These are phyloP conservation scores for Limnephilus marmoratus DNA, from an alignment of 2,888 invertebrate species.

Conservation along the genomic window DNA sequence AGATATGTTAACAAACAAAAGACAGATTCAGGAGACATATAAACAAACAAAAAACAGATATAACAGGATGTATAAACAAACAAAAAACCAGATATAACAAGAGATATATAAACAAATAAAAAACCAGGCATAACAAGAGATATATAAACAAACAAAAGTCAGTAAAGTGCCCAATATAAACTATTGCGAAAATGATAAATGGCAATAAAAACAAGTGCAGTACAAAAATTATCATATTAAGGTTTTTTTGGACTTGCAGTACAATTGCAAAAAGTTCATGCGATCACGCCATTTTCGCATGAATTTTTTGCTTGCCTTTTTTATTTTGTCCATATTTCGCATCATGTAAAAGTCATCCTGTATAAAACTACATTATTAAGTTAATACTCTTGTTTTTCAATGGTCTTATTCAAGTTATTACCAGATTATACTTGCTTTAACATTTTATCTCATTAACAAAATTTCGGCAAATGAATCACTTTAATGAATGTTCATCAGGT, in stretches of 20 bases:
- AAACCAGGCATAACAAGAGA: no score
- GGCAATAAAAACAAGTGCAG: no score
- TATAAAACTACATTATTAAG: neutral
- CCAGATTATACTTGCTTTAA: neutral
- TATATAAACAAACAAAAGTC: no score
- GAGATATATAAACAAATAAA: no score
- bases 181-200: no score
- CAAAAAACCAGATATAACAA: no score
- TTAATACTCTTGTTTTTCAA: neutral
- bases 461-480: slow-evolving; percentile 23
- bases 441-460: neutral
- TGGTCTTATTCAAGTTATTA: neutral
- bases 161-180: no score
- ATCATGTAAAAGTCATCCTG: neutral
- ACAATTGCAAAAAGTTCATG: neutral
- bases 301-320: neutral
- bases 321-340: neutral
- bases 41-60: no score
- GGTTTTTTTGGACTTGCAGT: neutral
- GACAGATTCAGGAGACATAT: no score
- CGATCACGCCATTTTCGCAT: neutral
- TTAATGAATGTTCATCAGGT: neutral
- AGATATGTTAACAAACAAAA: no score
- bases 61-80: no score
- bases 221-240: neutral